A percentile compares a stretch with the other conserved stretches of the same genome.
Conservation (phyloP, 2,113 vertebrate genomes). For the Actenoides lindsayi region DNA sequence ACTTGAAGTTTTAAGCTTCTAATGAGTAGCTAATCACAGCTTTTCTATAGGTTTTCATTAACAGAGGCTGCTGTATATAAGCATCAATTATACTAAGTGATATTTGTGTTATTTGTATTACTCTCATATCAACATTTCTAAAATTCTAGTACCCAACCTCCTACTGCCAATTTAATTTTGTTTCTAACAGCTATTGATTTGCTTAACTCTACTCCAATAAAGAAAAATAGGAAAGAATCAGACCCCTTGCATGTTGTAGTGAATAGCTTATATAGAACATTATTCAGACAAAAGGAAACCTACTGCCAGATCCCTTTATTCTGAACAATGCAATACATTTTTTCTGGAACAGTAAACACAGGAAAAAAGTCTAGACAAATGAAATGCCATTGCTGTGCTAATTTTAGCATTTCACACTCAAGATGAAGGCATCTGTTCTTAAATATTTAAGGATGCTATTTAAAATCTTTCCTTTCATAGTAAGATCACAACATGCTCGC, state of each 20-base stretch:
- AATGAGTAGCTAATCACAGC: background rate
- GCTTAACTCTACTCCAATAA: background rate
- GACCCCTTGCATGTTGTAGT: background rate
- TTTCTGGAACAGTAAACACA: constrained; percentile 14
- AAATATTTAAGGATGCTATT: constrained; percentile 30
- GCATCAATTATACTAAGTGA: background rate
- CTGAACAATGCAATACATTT: background rate
- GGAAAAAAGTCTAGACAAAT: background rate
- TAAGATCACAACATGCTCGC: background rate
- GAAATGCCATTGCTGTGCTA: background rate
- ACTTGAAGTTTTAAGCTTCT: background rate
- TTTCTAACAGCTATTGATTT: background rate
- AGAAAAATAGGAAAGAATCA: background rate
- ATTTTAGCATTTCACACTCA: background rate
- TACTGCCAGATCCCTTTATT: background rate
- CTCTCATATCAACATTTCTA: background rate
- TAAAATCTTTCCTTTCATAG: background rate
- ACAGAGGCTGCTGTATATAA: background rate
- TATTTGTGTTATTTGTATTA: background rate
- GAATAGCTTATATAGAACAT: background rate
- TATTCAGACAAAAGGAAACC: background rate
- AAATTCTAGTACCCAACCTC: background rate
- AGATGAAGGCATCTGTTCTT: background rate
- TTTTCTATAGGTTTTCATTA: background rate
- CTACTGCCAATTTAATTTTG: background rate